Evolutionary conservation across 2,888 invertebrate species (phyloP).

Genomic region (Synanthedon andrenaeformis): DNA sequence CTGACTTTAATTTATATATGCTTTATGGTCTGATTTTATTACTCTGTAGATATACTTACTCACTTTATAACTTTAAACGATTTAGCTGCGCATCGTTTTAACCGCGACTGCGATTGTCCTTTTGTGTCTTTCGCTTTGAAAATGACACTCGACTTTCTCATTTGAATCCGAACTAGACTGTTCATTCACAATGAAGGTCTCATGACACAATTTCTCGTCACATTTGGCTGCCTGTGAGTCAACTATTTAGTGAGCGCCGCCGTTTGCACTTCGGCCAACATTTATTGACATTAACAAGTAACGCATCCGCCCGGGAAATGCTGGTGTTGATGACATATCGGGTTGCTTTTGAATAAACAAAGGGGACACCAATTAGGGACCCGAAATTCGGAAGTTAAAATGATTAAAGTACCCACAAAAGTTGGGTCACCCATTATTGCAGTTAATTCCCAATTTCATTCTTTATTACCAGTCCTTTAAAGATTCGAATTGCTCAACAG

Average conservation of each 20-base stretch:
- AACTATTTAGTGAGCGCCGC: constrained; percentile 46
- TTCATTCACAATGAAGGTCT: background rate
- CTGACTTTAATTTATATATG: no score
- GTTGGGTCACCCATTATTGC: background rate
- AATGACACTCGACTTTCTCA: background rate
- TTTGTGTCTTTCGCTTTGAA: no score
- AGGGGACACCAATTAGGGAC: constrained; percentile 55
- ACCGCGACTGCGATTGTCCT: no score
- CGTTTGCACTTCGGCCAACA: constrained; percentile 41
- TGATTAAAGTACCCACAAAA: background rate
- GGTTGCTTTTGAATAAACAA: constrained; percentile 58
- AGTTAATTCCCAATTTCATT: background rate
- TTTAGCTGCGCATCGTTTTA: no score
- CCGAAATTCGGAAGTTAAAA: constrained; percentile 18
- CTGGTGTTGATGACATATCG: constrained; percentile 50
- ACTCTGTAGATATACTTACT: no score
- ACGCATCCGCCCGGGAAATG: constrained; percentile 48
- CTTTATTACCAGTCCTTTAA: background rate
- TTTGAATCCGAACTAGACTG: background rate
- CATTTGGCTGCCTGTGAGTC: constrained; percentile 33
- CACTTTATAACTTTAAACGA: no score
- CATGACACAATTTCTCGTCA: constrained; percentile 2
- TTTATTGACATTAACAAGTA: constrained; percentile 64
- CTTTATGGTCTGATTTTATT: no score
- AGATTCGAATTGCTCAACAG: background rate